Percentiles rank a stretch among this genome's conserved stretches.
phyloP scores from a whole-genome alignment of 2,113 vertebrate species.

The Hippocampus zosterae region DNA sequence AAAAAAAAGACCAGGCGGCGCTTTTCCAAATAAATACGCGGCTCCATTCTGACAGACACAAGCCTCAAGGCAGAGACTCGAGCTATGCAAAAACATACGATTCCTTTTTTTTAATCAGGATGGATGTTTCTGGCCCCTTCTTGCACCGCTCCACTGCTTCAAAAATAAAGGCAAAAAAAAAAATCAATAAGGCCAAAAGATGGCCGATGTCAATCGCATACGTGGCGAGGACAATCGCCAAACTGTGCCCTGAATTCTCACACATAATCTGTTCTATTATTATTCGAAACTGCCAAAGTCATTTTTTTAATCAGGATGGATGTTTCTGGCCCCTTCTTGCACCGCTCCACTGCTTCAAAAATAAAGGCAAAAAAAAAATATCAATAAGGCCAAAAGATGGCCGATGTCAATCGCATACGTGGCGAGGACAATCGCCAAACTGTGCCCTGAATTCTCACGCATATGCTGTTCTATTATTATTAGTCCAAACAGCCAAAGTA shows the following conservation, averaged over 20 bases:
- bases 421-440: neutral
- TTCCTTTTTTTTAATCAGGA: slow-evolving; percentile 47
- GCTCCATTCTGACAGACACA: slow-evolving; percentile 53
- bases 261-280: too few species aligned
- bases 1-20: neutral
- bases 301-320: slow-evolving; percentile 35
- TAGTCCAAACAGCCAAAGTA: too few species aligned
- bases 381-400: slow-evolving; percentile 12
- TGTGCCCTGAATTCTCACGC: too few species aligned
- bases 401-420: neutral
- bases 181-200: slow-evolving; percentile 15
- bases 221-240: neutral
- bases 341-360: slow-evolving; percentile 1
- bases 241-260: too few species aligned
- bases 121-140: slow-evolving; percentile 15
- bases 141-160: slow-evolving; percentile 2
- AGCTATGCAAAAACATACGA: slow-evolving; percentile 41
- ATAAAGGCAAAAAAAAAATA: slow-evolving; percentile 8
- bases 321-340: slow-evolving; percentile 9
- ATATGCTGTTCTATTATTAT: too few species aligned
- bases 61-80: slow-evolving; percentile 50
- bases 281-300: too few species aligned
- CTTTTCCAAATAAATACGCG: slow-evolving; percentile 61
- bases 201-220: neutral
- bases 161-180: slow-evolving; percentile 10